A percentile compares a stretch with the other conserved stretches of the same genome.
Conservation (phyloP, 2,888 invertebrate species). For the Subacronicta megacephala region DNA sequence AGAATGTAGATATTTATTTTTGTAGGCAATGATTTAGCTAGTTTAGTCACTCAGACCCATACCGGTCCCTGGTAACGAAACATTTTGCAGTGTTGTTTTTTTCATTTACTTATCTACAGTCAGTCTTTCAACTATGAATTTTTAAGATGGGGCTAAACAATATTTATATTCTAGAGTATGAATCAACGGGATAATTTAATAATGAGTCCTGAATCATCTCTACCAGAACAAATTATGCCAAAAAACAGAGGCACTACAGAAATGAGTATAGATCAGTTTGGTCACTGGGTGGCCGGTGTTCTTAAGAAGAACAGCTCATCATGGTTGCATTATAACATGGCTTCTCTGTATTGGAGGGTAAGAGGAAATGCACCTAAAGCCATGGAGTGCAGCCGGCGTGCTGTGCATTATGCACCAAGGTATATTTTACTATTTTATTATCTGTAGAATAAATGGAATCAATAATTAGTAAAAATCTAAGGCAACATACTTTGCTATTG, state of each 20-base stretch:
- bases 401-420: conserved; percentile 94
- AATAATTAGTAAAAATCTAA: too few relatives aligned
- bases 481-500: too few relatives aligned
- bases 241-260: conserved; percentile 40
- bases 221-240: conserved; percentile 70
- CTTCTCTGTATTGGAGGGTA: conserved; percentile 94
- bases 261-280: conserved; percentile 82
- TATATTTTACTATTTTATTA: conserved; percentile 57
- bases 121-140: too few relatives aligned
- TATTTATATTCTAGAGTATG: conserved; percentile 71
- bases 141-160: too few relatives aligned
- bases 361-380: conserved; percentile 93
- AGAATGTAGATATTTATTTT: too few relatives aligned
- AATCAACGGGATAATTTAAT: conserved; percentile 74
- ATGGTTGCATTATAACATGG: conserved; percentile 95
- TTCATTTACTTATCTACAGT: too few relatives aligned
- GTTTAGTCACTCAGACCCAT: too few relatives aligned
- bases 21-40: too few relatives aligned
- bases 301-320: conserved; percentile 92
- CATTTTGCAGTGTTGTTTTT: too few relatives aligned
- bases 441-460: too few relatives aligned
- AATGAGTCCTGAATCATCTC: conserved; percentile 66
- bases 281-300: conserved; percentile 91
- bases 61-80: too few relatives aligned
- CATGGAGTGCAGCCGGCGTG: conserved; percentile 94